phyloP scores from a whole-genome alignment of 2,888 invertebrate species.

The Encarsia formosa region DNA sequence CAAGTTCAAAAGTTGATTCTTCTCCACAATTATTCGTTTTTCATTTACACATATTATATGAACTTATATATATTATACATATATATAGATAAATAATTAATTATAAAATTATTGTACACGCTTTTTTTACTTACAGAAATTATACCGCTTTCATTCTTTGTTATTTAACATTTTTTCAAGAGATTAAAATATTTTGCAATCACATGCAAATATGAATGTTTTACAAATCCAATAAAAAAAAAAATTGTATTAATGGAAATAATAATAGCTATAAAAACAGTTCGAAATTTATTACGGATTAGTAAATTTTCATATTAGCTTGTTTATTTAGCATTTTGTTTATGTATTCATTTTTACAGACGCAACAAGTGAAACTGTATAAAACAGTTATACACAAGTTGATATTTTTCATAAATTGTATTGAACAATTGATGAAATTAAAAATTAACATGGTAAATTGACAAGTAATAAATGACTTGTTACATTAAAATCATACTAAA shows the following conservation, averaged over 20 bases:
- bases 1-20: slow-evolving; percentile 14
- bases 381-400: slow-evolving; percentile 31
- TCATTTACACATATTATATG: slow-evolving; percentile 19
- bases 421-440: slow-evolving; percentile 10
- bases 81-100: slow-evolving; percentile 22
- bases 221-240: background rate
- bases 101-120: slow-evolving; percentile 28
- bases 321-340: slow-evolving; percentile 14
- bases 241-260: slow-evolving; percentile 11
- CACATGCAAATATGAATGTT: slow-evolving; percentile 22
- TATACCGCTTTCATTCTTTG: slow-evolving; percentile 22
- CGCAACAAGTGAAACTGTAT: slow-evolving; percentile 30
- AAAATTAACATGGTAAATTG: no score
- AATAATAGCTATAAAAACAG: slow-evolving; percentile 2
- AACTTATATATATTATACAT: slow-evolving; percentile 15
- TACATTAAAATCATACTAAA: no score
- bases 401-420: slow-evolving; percentile 21
- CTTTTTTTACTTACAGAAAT: slow-evolving; percentile 24
- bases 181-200: slow-evolving; percentile 11
- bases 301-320: slow-evolving; percentile 20
- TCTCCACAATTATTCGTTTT: slow-evolving; percentile 14
- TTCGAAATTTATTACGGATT: background rate
- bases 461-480: no score
- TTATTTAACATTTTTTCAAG: slow-evolving; percentile 18
- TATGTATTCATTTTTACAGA: slow-evolving; percentile 29